Evolutionary conservation across 2,797 vertebrate genomes (phyloP).

Genomic region (Hippocampus kuda): DNA sequence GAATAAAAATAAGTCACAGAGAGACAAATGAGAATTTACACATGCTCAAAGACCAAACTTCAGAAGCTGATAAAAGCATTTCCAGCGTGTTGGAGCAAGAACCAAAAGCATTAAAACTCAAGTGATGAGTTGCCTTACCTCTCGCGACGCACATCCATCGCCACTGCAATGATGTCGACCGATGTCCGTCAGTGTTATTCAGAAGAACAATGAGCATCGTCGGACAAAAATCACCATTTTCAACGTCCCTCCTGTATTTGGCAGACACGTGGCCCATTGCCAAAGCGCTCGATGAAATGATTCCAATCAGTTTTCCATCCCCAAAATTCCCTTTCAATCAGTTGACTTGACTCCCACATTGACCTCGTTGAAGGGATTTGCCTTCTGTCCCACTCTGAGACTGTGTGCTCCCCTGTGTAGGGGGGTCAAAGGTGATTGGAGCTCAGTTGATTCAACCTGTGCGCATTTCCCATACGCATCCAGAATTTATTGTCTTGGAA

Average conservation of each 20-base stretch:
- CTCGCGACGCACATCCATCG: constrained; percentile 9
- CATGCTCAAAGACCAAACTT: not conserved
- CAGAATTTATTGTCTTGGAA: constrained; percentile 14
- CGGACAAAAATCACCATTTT: constrained; percentile 25
- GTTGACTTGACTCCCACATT: constrained; percentile 17
- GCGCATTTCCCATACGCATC: constrained; percentile 12
- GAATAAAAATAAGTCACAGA: not conserved
- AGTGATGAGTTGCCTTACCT: constrained; percentile 36
- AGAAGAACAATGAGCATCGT: constrained; percentile 5
- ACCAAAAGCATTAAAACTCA: not conserved
- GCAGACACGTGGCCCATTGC: constrained; percentile 18
- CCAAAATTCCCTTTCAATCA: constrained; percentile 22
- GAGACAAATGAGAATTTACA: not conserved
- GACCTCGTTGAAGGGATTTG: constrained; percentile 53
- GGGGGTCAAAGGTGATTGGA: constrained; percentile 39
- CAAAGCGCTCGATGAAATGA: constrained; percentile 33
- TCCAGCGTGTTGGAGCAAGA: not conserved
- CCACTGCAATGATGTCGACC: not conserved
- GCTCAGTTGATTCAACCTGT: constrained; percentile 17
- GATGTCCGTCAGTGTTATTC: constrained; percentile 10
- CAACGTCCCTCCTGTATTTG: constrained; percentile 24
- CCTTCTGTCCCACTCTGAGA: constrained; percentile 33
- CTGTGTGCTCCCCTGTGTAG: constrained; percentile 44
- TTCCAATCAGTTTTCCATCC: constrained; percentile 33
- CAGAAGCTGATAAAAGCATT: not conserved